Evolutionary conservation across 1,140 invertebrate species (phyloP), one percentile per base, ranked within the genome.

Genomic region (Dryas iulia): DNA sequence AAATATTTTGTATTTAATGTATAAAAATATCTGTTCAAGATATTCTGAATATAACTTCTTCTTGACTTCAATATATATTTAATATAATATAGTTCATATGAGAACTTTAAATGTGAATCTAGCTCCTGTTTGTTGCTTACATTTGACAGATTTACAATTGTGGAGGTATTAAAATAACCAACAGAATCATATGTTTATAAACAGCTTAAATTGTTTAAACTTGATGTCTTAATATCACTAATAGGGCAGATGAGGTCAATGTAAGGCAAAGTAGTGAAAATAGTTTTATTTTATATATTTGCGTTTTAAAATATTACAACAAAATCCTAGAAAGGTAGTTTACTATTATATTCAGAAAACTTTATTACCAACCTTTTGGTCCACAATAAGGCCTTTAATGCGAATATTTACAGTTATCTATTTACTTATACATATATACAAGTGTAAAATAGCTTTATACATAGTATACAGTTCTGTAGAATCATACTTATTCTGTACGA

Each of bases 331-430:
- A 39, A 14, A n/a, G 3, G 1, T 47, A 21, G 39, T 8, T 14
- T 12, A 39, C 4, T 4, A 39, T 39, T 5, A 39, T 14, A 14
- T 14, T 21, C 39, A 47, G 39, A 47, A 47, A 47, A 47, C 1
- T 10, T 18, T 47, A 39, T 47, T 21, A 52, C 64, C 72, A 77
- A 47, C 18, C 69, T 68, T 79, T 89, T 89, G 87, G 87, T 89
- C 87, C 87, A 75, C 78, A 75, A 71, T 87, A 87, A 87, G 84
- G 87, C 85, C 78, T 70, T 81, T 62, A 74, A 73, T 69, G 53
- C 58, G 53, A 26, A 61, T 68, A 57, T 58, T 58, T 69, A 64
- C 67, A 63, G 39, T 59, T 23, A 58, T 30, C 26, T 33, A 47
- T 31, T 57, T 64, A 59, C 24, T 47, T 18, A 47, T 21, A n/a